Conservation (phyloP, 2,797 vertebrate genomes). For the Enteromius afrohamiltoni region DNA sequence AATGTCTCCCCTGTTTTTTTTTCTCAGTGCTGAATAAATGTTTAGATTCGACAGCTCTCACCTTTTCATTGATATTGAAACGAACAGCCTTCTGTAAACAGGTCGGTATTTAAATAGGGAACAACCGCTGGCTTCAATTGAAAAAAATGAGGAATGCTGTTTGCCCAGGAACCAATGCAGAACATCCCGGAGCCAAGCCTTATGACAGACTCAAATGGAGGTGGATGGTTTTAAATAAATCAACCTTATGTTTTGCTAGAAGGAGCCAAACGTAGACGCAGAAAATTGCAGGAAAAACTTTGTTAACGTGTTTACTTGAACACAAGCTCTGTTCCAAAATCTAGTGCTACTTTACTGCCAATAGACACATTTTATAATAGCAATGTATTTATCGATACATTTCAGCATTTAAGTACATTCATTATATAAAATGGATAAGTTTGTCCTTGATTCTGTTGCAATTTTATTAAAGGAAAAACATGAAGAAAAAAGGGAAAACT, state of each 20-base stretch:
- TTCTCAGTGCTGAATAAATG: conserved; percentile 72
- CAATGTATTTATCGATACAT: background rate
- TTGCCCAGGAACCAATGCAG: conserved; percentile 65
- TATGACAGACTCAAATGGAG: conserved; percentile 66
- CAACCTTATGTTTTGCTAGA: conserved; percentile 76
- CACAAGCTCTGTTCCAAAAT: conserved; percentile 37
- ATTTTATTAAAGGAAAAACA: conserved; percentile 1
- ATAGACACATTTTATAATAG: background rate
- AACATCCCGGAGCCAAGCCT: conserved; percentile 59
- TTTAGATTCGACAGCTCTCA: conserved; percentile 70
- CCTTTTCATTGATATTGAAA: conserved; percentile 69
- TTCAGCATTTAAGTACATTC: background rate
- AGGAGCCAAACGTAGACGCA: conserved; percentile 68
- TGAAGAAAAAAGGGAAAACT: background rate
- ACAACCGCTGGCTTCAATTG: conserved; percentile 58
- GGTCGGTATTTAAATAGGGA: conserved; percentile 61
- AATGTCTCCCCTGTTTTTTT: conserved; percentile 66
- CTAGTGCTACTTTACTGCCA: background rate
- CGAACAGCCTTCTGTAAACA: conserved; percentile 68
- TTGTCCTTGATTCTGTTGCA: background rate
- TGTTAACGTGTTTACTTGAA: conserved; percentile 73
- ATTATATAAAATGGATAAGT: background rate
- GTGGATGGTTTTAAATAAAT: conserved; percentile 74
- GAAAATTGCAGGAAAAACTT: conserved; percentile 70
- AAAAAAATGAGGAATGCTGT: conserved; percentile 65